Conservation (phyloP, 1,140 invertebrate genomes). For the Archivesica marissinica region DNA sequence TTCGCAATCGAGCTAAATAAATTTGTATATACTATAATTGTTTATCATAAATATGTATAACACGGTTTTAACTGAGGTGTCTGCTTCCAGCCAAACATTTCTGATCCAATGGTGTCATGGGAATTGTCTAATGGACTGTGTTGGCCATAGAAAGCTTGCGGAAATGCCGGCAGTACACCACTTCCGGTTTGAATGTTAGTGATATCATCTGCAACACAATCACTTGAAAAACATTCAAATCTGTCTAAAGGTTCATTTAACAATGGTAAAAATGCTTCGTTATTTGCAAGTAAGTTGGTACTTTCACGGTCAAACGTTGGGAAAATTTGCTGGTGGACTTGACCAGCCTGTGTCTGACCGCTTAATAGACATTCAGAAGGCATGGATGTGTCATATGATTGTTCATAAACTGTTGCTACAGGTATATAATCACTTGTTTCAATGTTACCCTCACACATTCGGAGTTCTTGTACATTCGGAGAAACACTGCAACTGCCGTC, state of each 20-base stretch:
- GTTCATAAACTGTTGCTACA: not conserved
- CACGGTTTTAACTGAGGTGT: constrained; percentile 59
- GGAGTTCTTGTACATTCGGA: constrained; percentile 8
- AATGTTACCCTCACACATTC: constrained; percentile 11
- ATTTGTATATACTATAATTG: not conserved
- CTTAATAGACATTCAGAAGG: not conserved
- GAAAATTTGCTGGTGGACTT: not conserved
- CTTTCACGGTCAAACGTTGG: constrained; percentile 3
- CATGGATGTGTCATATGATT: not conserved
- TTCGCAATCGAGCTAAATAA: not conserved
- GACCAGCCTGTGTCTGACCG: not conserved
- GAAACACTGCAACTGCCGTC: constrained; percentile 66
- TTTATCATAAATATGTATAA: constrained; percentile 69
- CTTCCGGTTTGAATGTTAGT: constrained; percentile 5
- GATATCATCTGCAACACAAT: not conserved
- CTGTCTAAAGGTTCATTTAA: constrained; percentile 38
- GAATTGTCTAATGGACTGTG: not conserved
- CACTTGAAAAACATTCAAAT: not conserved
- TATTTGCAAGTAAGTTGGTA: not conserved
- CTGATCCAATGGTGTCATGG: not conserved
- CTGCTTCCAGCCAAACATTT: constrained; percentile 41
- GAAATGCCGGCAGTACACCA: constrained; percentile 66
- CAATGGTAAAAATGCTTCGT: constrained; percentile 48
- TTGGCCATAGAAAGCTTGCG: constrained; percentile 68
- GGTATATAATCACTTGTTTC: constrained; percentile 38